Percentiles rank a stretch among this genome's conserved stretches.
Evolutionary conservation across 2,888 invertebrate species (phyloP).

Genomic region (Heliothis peltigera): DNA sequence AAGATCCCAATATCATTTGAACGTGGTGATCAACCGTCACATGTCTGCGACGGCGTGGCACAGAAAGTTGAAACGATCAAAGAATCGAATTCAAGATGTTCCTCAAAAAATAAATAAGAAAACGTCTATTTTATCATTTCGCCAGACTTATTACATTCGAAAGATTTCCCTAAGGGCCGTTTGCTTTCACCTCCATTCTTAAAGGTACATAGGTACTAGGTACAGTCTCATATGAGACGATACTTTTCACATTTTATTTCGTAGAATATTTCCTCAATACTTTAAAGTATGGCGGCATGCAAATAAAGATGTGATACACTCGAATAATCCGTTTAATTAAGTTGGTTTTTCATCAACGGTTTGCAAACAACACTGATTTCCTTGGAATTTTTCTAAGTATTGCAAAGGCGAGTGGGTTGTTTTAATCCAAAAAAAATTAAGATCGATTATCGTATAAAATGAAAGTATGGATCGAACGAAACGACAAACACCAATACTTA

Average conservation of each 20-base stretch:
- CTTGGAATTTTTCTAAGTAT: constrained; percentile 3
- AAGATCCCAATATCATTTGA: no score
- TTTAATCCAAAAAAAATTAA: no score
- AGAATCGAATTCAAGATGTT: constrained; percentile 24
- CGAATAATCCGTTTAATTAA: constrained; percentile 34
- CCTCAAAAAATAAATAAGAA: not conserved
- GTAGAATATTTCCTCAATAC: not conserved
- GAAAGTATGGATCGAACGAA: no score
- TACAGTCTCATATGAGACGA: constrained; percentile 10
- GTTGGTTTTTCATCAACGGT: constrained; percentile 20
- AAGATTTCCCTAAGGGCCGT: constrained; percentile 40
- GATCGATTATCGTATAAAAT: no score
- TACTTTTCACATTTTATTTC: constrained; percentile 27
- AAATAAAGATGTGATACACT: constrained; percentile 10
- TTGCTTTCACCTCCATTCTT: constrained; percentile 15
- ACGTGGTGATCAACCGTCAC: not conserved
- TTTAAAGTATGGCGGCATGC: constrained; percentile 4
- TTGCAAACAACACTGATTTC: constrained; percentile 1
- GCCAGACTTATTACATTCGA: constrained; percentile 23
- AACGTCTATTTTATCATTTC: constrained; percentile 16
- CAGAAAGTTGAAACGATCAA: constrained; percentile 3
- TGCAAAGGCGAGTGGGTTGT: not conserved
- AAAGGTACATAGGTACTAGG: no score
- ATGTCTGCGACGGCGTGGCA: no score
- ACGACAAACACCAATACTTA: no score